These are phyloP conservation scores for Tetheella fluctuosa DNA, from an alignment of 2,888 invertebrate genomes.

Conservation along the genomic window DNA sequence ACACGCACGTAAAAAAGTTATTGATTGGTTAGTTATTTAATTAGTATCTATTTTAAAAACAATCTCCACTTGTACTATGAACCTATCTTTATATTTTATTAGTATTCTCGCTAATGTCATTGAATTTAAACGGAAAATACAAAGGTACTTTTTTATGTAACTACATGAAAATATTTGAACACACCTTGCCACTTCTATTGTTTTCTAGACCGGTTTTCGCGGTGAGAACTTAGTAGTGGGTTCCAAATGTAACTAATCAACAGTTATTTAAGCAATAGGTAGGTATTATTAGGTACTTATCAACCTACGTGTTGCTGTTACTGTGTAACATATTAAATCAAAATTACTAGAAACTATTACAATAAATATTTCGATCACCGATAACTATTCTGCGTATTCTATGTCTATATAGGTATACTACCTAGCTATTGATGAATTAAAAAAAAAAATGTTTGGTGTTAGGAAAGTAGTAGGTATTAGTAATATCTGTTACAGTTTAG, in stretches of 20 bases:
- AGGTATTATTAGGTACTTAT: background rate
- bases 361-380: background rate
- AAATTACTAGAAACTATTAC: background rate
- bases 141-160: background rate
- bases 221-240: background rate
- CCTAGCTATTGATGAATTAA: too few species aligned
- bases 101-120: background rate
- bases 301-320: background rate
- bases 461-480: too few species aligned
- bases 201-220: background rate
- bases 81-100: too few species aligned
- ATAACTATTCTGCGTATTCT: too few species aligned
- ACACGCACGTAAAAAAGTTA: too few species aligned
- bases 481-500: too few species aligned
- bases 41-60: too few species aligned
- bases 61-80: too few species aligned
- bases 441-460: too few species aligned
- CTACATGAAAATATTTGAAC: background rate
- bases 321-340: background rate
- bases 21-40: too few species aligned
- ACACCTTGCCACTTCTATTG: background rate
- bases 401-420: too few species aligned
- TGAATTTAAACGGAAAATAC: background rate
- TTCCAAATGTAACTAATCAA: background rate
- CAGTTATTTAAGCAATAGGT: background rate